These are phyloP conservation scores for Chymomyza costata DNA, from an alignment of 1,140 invertebrate genomes.

Conservation along the genomic window DNA sequence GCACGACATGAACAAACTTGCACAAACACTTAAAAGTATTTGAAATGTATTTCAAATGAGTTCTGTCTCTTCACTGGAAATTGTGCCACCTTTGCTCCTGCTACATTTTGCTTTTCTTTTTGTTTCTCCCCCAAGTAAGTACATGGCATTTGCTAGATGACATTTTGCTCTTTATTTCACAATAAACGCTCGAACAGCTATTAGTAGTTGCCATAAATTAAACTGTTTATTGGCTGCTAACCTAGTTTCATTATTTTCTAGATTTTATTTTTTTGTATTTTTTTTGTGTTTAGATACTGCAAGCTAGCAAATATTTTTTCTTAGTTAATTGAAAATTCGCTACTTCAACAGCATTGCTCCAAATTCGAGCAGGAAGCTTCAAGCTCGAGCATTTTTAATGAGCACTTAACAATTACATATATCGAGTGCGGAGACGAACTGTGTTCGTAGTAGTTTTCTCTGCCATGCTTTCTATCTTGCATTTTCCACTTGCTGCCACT, in stretches of 20 bases:
- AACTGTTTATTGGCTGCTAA: conserved; percentile 61
- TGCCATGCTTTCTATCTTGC: too few relatives aligned
- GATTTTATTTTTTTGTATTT: not conserved
- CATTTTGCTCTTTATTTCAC: conserved; percentile 8
- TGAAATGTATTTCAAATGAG: too few relatives aligned
- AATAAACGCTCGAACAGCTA: conserved; percentile 60
- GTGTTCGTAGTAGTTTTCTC: too few relatives aligned
- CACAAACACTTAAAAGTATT: too few relatives aligned
- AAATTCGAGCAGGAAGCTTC: not conserved
- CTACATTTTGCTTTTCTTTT: too few relatives aligned
- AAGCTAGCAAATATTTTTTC: conserved; percentile 65
- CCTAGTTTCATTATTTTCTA: conserved; percentile 8
- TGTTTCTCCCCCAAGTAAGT: too few relatives aligned
- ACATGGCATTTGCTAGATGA: conserved; percentile 14
- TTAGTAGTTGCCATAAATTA: conserved; percentile 57
- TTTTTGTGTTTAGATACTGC: conserved; percentile 11
- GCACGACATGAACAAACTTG: too few relatives aligned
- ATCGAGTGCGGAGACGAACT: conserved; percentile 9
- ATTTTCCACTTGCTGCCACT: conserved; percentile 1
- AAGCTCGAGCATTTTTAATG: conserved; percentile 61
- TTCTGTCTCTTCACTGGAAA: too few relatives aligned
- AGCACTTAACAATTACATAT: conserved; percentile 71
- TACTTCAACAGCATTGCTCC: not conserved
- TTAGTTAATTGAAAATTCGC: conserved; percentile 62
- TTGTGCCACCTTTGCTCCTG: too few relatives aligned